Evolutionary conservation across 2,888 invertebrate species (phyloP).

Genomic region (Augochlorella aurata): DNA sequence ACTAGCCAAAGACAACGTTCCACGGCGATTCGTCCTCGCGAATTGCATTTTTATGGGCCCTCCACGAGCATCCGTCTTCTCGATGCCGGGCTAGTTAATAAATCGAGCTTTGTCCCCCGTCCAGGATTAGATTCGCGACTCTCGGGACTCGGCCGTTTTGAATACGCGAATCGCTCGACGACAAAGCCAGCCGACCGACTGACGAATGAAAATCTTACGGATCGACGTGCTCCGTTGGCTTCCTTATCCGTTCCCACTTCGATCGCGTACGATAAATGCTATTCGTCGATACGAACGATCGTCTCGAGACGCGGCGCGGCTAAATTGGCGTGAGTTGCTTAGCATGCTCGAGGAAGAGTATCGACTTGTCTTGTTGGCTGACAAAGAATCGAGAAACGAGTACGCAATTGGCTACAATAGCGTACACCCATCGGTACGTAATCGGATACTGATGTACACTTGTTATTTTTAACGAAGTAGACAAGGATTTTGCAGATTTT

Average conservation of each 20-base stretch:
- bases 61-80: slow-evolving; percentile 15
- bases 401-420: not conserved
- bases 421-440: not conserved
- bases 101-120: slow-evolving; percentile 33
- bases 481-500: too few relatives aligned
- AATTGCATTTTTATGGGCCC: slow-evolving; percentile 46
- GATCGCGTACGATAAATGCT: slow-evolving; percentile 15
- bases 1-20: slow-evolving; percentile 36
- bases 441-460: too few relatives aligned
- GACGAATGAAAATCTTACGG: not conserved
- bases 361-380: not conserved
- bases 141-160: not conserved
- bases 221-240: slow-evolving; percentile 14
- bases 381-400: not conserved
- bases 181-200: slow-evolving; percentile 34
- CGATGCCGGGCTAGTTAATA: slow-evolving; percentile 32
- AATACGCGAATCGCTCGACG: slow-evolving; percentile 50
- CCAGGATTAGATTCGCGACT: not conserved
- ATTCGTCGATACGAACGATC: slow-evolving; percentile 5
- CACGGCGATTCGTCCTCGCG: slow-evolving; percentile 17
- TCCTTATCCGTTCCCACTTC: slow-evolving; percentile 18
- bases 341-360: not conserved
- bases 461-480: too few relatives aligned
- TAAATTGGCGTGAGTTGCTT: slow-evolving; percentile 7
- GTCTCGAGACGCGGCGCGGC: not conserved